Evolutionary conservation across 1,140 invertebrate species (phyloP), one percentile per base, ranked within the genome.

Genomic region (Pachypsylla venusta): DNA sequence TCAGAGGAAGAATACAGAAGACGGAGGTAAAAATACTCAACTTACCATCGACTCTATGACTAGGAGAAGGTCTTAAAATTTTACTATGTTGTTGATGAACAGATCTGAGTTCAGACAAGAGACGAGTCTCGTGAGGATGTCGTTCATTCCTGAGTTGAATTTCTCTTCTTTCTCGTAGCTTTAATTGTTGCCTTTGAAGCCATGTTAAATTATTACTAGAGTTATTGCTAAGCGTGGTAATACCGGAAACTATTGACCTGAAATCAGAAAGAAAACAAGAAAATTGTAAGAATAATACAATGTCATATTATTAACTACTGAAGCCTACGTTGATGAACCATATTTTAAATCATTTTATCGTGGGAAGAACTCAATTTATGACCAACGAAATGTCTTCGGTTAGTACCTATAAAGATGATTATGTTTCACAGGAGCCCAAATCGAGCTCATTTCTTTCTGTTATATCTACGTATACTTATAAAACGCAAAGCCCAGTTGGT

Each of bases 131-230:
- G 62, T 80, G 79, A 62, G 83, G 82, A 61, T 82, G 77, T 63
- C 84, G 75, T 71, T 84, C 83, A 48, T 81, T 77, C 62, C 80
- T 75, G 57, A 80, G 73, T 60, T 81, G 78, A 30, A 79, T 70
- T 69, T 84, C 78, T 72, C 79, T 72, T 69, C 81, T 71, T 70
- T 83, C 78, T 66, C 80, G 75, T 1, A 89, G 73, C 66, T 87
- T 87, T 66, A 84, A 76, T 67, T 89, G 85, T 66, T 89, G 85
- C 61, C 82, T 76, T 68, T 85, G 83, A 56, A 87, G 71, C 84
- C 84, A 87, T 19, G 83, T 84, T 54, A 84, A 68, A 16, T 77
- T 78, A 2, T 74, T 74, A 57, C 65, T 71, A 69, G 5, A 62
- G 63, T 63, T 62, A 16, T 64, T 63, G 28, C 61, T 64, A n/a